Percentiles rank a stretch among this genome's conserved stretches.
Conservation (phyloP, 2,797 vertebrate species). For the Sebastes reedi region DNA sequence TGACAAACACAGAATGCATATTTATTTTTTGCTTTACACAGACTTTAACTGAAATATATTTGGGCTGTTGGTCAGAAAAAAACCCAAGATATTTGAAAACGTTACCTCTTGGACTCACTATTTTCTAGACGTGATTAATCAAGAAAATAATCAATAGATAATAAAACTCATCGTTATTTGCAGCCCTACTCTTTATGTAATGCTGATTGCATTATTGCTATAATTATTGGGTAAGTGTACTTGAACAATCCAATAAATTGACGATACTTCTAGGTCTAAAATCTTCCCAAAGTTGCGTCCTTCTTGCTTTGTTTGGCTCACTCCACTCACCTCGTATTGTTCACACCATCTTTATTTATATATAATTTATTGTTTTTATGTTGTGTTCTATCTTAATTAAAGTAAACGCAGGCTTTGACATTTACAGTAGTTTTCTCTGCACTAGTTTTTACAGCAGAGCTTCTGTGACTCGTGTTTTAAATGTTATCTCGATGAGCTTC, state of each 20-base stretch:
- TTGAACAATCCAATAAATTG: not conserved
- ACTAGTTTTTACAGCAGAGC: not conserved
- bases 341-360: not conserved
- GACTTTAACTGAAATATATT: no score
- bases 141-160: not conserved
- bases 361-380: not conserved
- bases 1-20: no score
- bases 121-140: not conserved
- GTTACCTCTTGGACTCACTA: not conserved
- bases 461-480: not conserved
- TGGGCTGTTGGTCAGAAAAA: no score
- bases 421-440: not conserved
- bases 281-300: not conserved
- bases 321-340: not conserved
- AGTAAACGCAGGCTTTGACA: not conserved
- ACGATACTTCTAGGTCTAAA: not conserved
- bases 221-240: not conserved
- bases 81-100: no score
- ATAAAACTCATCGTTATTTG: no score
- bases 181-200: no score
- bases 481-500: not conserved
- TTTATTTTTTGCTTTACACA: no score
- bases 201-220: no score
- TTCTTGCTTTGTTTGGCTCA: not conserved
- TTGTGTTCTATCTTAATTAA: not conserved